These are phyloP conservation scores for Spisula subtruncata DNA, from an alignment of 2,888 invertebrate species.

Conservation along the genomic window DNA sequence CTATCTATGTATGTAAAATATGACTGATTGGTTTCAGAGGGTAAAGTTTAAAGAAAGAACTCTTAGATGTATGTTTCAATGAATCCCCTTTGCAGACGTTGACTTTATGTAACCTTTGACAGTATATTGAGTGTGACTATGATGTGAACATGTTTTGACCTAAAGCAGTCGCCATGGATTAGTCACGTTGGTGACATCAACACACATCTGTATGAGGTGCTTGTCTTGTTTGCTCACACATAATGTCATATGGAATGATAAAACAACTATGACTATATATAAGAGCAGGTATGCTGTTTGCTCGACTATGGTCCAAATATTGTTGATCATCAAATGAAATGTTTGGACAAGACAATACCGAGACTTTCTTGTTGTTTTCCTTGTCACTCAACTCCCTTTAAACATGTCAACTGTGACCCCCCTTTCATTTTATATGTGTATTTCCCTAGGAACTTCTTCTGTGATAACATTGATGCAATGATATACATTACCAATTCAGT, in stretches of 20 bases:
- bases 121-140: neutral
- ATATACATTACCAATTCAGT: neutral
- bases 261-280: no score
- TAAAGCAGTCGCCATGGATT: neutral
- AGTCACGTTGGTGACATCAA: neutral
- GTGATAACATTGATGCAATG: no score
- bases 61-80: neutral
- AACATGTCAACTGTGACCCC: neutral
- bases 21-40: constrained; percentile 27
- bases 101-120: neutral
- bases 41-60: neutral
- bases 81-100: neutral
- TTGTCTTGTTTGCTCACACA: neutral
- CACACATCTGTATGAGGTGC: neutral
- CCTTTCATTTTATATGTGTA: no score
- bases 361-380: neutral
- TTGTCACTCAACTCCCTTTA: neutral
- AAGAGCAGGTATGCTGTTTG: no score
- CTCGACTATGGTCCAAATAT: no score
- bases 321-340: neutral
- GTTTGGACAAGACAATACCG: neutral
- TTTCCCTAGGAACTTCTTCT: no score
- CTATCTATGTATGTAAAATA: constrained; percentile 25
- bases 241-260: no score
- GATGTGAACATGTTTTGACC: neutral